These are phyloP conservation scores for Brevimyrus niger DNA, from an alignment of 2,113 vertebrate species.

Conservation along the genomic window DNA sequence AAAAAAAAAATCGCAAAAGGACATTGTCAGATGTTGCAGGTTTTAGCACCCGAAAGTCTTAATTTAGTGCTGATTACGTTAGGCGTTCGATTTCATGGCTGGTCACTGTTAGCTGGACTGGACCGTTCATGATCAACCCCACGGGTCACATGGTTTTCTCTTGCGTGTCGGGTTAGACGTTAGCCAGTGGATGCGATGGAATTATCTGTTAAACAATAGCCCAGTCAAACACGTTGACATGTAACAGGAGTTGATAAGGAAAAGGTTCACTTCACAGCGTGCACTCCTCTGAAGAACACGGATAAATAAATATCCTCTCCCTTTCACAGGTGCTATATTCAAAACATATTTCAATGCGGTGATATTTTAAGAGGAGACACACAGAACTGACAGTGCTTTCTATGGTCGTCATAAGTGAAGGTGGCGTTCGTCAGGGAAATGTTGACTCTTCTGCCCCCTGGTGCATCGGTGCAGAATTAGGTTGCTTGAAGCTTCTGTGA, in stretches of 20 bases:
- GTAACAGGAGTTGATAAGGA: not conserved
- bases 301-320: not conserved
- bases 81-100: not conserved
- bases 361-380: not conserved
- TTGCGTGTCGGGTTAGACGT: not conserved
- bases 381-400: not conserved
- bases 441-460: conserved; percentile 20
- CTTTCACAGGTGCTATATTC: not conserved
- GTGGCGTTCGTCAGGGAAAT: conserved; percentile 4
- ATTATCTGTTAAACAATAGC: not conserved
- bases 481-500: conserved; percentile 4
- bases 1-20: not conserved
- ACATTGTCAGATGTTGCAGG: not conserved
- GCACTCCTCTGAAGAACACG: not conserved
- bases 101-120: not conserved
- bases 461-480: conserved; percentile 10
- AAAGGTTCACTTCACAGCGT: not conserved
- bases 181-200: not conserved
- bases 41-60: not conserved
- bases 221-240: not conserved
- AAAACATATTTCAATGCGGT: not conserved
- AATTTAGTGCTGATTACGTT: not conserved
- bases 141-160: not conserved
- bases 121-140: not conserved
- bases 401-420: not conserved